These are phyloP conservation scores for Melopsittacus undulatus DNA, from an alignment of 2,797 vertebrate genomes.

Conservation along the genomic window DNA sequence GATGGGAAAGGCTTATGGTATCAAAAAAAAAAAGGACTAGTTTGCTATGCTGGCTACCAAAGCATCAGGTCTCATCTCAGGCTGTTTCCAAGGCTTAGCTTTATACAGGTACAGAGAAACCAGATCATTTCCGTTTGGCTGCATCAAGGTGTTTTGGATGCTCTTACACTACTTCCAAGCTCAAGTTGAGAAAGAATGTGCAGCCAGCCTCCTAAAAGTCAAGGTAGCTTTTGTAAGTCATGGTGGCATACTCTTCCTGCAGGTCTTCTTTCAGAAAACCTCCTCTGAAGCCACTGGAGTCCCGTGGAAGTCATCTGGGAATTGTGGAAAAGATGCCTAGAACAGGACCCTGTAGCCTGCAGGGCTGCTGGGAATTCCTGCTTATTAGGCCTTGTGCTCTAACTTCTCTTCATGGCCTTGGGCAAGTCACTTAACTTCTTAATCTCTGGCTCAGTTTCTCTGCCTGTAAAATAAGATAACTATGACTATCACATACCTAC, in stretches of 20 bases:
- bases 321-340: neutral
- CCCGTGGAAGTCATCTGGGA: constrained; percentile 15
- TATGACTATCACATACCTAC: constrained; percentile 48
- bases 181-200: neutral
- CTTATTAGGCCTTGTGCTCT: constrained; percentile 29
- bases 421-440: constrained; percentile 61
- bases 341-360: constrained; percentile 7
- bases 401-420: constrained; percentile 41
- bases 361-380: constrained; percentile 48
- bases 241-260: neutral
- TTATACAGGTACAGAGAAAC: neutral
- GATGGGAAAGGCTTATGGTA: neutral
- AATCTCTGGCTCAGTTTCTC: constrained; percentile 62
- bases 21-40: neutral
- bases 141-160: neutral
- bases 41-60: neutral
- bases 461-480: constrained; percentile 55
- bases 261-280: neutral
- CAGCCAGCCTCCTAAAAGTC: neutral
- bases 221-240: neutral
- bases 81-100: neutral
- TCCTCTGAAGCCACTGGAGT: neutral
- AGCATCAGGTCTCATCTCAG: neutral
- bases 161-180: neutral
- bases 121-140: neutral